Evolutionary conservation across 2,797 vertebrate species (phyloP), one percentile per base, ranked within the genome.

Genomic region (Silurus lanzhouensis): DNA sequence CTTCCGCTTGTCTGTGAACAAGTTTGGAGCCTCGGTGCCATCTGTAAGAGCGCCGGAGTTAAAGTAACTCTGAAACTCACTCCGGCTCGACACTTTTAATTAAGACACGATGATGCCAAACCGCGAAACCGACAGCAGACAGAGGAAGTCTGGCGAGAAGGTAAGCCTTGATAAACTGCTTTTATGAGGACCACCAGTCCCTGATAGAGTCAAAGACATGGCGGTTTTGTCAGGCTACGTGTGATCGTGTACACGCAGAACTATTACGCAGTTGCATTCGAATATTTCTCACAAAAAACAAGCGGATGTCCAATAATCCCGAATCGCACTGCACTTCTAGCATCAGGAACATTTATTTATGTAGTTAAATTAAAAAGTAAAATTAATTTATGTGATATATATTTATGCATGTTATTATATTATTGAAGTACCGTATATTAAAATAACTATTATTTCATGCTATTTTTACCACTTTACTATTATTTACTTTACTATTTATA

Each of bases 1-100:
- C 55, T 75, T 60, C 44, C n/a, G n/a, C 67, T 74, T 85, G 84
- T 63, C 84, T 85, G 84, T 80, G 77, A 14, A 31, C 77, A 81
- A 86, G 79, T 81, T 81, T 81, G 79, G 79, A 55, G 79, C 46
- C 71, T 75, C 55, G 27, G 81, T 71, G 81, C 81, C 85, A 86
- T 86, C 85, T 86, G 85, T 31, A 86, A 83, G 64, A 70, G 81
- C 55, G 71, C 74, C 70, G 46, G 74, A 61, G 81, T 63, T 58
- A 78, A 82, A 61, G 81, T 68, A 46, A 77, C 55, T 68, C 85
- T 71, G 27, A 48, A 52, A 77, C 78, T 66, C 70, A 80, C 77
- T 84, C 74, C 85, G 57, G 75, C 67, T 79, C 93, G 93, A 93
- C 92, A 91, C 92, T 93, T 93, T 93, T 93, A 94, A 94, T 94